Evolutionary conservation across 2,888 invertebrate genomes (phyloP).

Genomic region (Chrysina gloriosa): DNA sequence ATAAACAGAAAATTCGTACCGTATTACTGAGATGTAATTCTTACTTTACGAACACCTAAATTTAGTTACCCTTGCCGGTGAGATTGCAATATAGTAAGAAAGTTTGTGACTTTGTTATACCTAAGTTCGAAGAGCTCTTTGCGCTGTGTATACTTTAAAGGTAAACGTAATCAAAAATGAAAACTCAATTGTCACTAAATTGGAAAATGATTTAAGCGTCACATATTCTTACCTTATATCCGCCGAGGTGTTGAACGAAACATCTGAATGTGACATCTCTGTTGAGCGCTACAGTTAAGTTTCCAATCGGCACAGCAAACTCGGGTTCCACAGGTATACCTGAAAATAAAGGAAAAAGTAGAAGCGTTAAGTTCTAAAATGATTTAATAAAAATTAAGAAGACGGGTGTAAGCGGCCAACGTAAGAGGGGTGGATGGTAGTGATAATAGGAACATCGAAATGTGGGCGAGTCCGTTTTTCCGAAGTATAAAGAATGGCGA

Average conservation of each 20-base stretch:
- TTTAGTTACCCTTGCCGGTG: neutral
- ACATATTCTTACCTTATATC: constrained; percentile 80
- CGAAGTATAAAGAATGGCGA: constrained; percentile 25
- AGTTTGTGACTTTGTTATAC: neutral
- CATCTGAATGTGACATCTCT: constrained; percentile 90
- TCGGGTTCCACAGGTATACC: constrained; percentile 85
- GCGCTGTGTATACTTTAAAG: neutral
- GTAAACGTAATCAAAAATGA: neutral
- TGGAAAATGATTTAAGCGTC: too few species aligned
- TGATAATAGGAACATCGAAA: neutral
- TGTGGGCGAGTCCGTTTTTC: constrained; percentile 15
- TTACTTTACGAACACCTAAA: neutral
- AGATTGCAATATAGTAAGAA: neutral
- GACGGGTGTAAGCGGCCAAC: neutral
- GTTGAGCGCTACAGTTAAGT: constrained; percentile 86
- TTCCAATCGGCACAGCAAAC: constrained; percentile 84
- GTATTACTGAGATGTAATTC: neutral
- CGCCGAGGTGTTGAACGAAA: constrained; percentile 86
- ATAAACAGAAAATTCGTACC: neutral
- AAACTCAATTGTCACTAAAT: too few species aligned
- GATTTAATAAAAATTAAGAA: constrained; percentile 11
- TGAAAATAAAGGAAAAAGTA: constrained; percentile 57
- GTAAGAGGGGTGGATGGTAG: constrained; percentile 8
- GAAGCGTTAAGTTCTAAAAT: constrained; percentile 1
- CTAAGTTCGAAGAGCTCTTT: neutral